phyloP scores from a whole-genome alignment of 1,140 invertebrate genomes.

The Sminthurides bifidus region DNA sequence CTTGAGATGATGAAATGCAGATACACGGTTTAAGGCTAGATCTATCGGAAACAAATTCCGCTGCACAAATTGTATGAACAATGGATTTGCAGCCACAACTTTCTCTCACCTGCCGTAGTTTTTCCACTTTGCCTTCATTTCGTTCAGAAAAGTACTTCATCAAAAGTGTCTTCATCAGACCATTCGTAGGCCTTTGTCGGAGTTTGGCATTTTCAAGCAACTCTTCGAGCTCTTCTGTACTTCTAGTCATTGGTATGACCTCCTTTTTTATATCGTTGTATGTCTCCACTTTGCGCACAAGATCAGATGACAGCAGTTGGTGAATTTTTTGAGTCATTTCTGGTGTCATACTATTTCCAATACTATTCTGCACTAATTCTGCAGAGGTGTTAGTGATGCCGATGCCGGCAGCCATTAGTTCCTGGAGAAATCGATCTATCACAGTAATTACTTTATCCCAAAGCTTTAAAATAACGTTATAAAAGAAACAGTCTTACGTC shows the following conservation, averaged over 20 bases:
- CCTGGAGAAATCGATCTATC: constrained; percentile 34
- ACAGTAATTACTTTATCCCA: background rate
- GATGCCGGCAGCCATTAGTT: constrained; percentile 48
- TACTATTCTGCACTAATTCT: constrained; percentile 46
- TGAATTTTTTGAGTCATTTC: constrained; percentile 47
- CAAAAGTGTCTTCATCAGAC: constrained; percentile 49
- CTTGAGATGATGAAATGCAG: no score
- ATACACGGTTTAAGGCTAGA: no score
- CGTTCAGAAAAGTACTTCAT: constrained; percentile 48
- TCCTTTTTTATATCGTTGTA: background rate
- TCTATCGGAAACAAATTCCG: background rate
- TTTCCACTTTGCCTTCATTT: constrained; percentile 49
- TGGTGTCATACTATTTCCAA: constrained; percentile 49
- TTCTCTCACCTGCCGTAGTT: background rate
- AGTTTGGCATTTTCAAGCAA: constrained; percentile 42
- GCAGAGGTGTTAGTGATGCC: constrained; percentile 47
- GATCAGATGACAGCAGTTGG: constrained; percentile 49
- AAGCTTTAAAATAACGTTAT: background rate
- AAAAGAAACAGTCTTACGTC: constrained; percentile 18
- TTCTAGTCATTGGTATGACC: constrained; percentile 1
- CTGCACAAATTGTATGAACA: no score
- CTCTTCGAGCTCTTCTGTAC: constrained; percentile 35
- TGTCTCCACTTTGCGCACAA: constrained; percentile 33
- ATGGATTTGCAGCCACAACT: no score
- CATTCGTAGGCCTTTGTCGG: constrained; percentile 40